phyloP scores from a whole-genome alignment of 2,113 vertebrate genomes.

The Mobula hypostoma region DNA sequence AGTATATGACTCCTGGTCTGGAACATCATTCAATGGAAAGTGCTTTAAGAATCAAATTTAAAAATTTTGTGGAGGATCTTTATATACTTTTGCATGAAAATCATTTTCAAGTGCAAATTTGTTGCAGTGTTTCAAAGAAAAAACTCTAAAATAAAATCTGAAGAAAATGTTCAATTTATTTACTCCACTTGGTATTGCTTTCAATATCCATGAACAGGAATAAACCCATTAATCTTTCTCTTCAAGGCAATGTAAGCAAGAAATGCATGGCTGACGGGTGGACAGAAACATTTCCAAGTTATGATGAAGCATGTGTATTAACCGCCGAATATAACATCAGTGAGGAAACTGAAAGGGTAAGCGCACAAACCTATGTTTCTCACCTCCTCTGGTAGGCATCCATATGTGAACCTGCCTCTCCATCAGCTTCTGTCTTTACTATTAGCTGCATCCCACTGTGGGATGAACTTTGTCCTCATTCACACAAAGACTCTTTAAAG shows the following conservation, averaged over 20 bases:
- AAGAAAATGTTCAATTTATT: neutral
- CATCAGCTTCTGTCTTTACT: neutral
- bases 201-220: neutral
- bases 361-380: slow-evolving; percentile 38
- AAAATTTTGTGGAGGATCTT: neutral
- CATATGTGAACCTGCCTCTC: neutral
- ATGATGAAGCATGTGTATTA: slow-evolving; percentile 65
- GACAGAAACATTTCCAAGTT: slow-evolving; percentile 75
- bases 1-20: neutral
- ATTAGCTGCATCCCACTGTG: neutral
- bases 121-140: neutral
- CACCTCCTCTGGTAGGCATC: neutral
- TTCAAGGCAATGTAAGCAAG: slow-evolving; percentile 80
- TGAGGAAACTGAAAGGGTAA: slow-evolving; percentile 55
- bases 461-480: neutral
- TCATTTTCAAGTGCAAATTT: neutral
- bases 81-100: neutral
- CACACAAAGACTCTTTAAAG: neutral
- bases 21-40: neutral
- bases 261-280: slow-evolving; percentile 75
- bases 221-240: slow-evolving; percentile 41
- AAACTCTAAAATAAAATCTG: neutral
- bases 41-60: neutral
- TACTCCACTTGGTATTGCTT: neutral
- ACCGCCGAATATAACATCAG: slow-evolving; percentile 40